A percentile compares a stretch with the other conserved stretches of the same genome.
Evolutionary conservation across 1,140 invertebrate species (phyloP).

Genomic region (Lethocerus indicus): DNA sequence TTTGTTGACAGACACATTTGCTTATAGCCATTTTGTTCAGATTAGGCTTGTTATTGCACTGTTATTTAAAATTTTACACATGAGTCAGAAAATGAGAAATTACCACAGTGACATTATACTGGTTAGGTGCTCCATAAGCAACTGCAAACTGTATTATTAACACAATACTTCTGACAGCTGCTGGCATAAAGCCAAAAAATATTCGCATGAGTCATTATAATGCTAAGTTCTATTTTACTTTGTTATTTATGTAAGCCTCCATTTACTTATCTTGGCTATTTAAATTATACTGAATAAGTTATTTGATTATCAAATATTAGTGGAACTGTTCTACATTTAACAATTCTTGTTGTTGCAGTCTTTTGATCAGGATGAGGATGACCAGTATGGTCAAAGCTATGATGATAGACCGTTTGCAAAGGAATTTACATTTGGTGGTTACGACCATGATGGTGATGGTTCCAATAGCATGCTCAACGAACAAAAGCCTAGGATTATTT

Average conservation of each 20-base stretch:
- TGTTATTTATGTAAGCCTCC: background rate
- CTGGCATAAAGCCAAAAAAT: background rate
- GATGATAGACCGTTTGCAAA: slow-evolving; percentile 76
- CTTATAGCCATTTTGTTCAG: too few relatives aligned
- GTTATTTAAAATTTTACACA: too few relatives aligned
- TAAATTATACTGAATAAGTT: background rate
- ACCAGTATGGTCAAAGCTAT: slow-evolving; percentile 35
- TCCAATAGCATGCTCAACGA: slow-evolving; percentile 36
- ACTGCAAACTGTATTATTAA: too few relatives aligned
- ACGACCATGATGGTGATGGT: slow-evolving; percentile 54
- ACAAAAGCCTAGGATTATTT: slow-evolving; percentile 78
- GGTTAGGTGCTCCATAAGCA: too few relatives aligned
- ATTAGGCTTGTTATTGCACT: too few relatives aligned
- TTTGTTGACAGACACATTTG: too few relatives aligned
- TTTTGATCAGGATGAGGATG: slow-evolving; percentile 21
- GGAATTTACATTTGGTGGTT: slow-evolving; percentile 79
- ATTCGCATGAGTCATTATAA: background rate
- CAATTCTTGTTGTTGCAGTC: slow-evolving; percentile 13
- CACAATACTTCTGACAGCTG: too few relatives aligned
- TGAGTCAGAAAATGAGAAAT: too few relatives aligned
- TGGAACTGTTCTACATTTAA: background rate
- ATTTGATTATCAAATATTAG: background rate
- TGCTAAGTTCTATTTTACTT: background rate
- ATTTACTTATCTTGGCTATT: background rate
- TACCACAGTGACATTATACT: too few relatives aligned